Evolutionary conservation across 2,797 vertebrate genomes (phyloP), one percentile per base, ranked within the genome.

Genomic region (Typhlichthys subterraneus): DNA sequence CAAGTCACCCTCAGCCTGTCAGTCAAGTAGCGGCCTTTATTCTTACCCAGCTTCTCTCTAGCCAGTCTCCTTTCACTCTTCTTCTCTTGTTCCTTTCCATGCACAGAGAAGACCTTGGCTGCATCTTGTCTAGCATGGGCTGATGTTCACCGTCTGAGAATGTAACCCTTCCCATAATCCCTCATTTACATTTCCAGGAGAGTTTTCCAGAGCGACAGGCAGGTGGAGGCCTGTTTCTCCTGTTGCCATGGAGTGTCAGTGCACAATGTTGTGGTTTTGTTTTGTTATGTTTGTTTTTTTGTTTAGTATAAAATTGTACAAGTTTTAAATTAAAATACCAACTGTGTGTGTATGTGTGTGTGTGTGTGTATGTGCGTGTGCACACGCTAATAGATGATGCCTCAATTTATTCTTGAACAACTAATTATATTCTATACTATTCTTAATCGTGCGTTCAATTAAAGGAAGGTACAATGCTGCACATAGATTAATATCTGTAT

Each of bases 61-160:
- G 72, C 60, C 55, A 8, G 61, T 67, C 60, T 59, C 79, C 51
- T 60, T 38, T 67, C 59, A 11, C 38, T 65, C 23, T 65, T 48
- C 47, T 73, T 61, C 67, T 58, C 61, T 52, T 56, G 64, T 70
- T 23, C 63, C 74, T 64, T 59, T 81, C 60, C 29, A 66, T 67
- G 48, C 70, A 1, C n/a, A 65, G 82, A 84, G 63, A 61, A 68
- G 69, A 54, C 57, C 47, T 75, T 81, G 79, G 78, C 85, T 88
- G 55, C 38, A 77, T 79, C 65, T 80, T 80, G 74, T 51, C 29
- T 84, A 68, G 85, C 87, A 89, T 91, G 78, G 42, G 17, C 89
- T 87, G 82, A 54, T 53, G 53, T 13, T 79, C 67, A 48, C 69
- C 71, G 46, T 78, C 59, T 70, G 23, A 78, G 76, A 73, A 86